Conservation (phyloP, 23 tunicate species). For the Aplidium turbinatum region DNA sequence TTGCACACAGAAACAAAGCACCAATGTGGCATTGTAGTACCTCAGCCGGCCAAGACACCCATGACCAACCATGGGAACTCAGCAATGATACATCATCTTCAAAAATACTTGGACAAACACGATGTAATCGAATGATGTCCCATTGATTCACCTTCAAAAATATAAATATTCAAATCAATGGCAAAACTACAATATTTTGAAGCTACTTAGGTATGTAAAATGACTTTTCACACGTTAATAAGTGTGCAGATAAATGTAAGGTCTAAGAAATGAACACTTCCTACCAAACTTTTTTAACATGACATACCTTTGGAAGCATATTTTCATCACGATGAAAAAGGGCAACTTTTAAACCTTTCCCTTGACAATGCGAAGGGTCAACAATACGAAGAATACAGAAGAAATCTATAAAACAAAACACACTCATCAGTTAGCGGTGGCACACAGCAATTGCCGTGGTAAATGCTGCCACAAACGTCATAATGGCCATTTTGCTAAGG, state of each 20-base stretch:
- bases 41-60: slow-evolving; percentile 40
- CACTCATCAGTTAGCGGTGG: neutral
- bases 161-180: neutral
- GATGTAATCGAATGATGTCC: slow-evolving; percentile 62
- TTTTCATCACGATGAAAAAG: slow-evolving; percentile 30
- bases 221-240: too few species aligned
- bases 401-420: slow-evolving; percentile 27
- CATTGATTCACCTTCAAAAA: slow-evolving; percentile 30
- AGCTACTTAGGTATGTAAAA: too few species aligned
- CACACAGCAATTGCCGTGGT: neutral
- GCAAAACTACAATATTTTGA: neutral
- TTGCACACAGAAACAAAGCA: too few species aligned
- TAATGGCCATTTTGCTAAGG: too few species aligned
- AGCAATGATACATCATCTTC: slow-evolving; percentile 26
- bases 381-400: slow-evolving; percentile 44
- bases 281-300: neutral
- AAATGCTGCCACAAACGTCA: too few species aligned
- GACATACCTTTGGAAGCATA: slow-evolving; percentile 26
- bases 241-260: too few species aligned
- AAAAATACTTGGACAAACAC: slow-evolving; percentile 4
- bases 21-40: too few species aligned
- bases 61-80: slow-evolving; percentile 49
- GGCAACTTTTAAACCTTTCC: slow-evolving; percentile 48
- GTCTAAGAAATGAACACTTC: neutral
- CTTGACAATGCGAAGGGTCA: slow-evolving; percentile 26